Evolutionary conservation across 2,113 vertebrate species (phyloP).

Genomic region (Prionailurus viverrinus): DNA sequence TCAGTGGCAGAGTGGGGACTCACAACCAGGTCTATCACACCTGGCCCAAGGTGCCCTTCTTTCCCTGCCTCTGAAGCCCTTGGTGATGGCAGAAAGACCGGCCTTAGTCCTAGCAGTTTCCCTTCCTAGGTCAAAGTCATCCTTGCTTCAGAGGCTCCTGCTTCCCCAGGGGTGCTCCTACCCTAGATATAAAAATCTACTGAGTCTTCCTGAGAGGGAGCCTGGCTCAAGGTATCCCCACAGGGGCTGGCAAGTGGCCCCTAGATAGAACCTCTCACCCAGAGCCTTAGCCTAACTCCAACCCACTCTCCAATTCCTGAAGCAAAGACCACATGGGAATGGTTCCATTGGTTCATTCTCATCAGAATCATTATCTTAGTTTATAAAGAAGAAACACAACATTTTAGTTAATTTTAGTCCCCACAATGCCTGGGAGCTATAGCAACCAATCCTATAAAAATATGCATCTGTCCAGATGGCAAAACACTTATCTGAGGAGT

Average conservation of each 20-base stretch:
- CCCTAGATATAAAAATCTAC: not conserved
- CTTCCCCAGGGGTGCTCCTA: not conserved
- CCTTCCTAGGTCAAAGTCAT: not conserved
- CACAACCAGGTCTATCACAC: too few relatives aligned
- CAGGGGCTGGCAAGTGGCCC: too few relatives aligned
- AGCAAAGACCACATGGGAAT: not conserved
- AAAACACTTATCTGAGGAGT: not conserved
- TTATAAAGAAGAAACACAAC: not conserved
- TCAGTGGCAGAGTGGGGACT: not conserved
- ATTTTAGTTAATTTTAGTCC: constrained; percentile 43
- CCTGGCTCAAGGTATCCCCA: not conserved
- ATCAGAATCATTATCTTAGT: not conserved
- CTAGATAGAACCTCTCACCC: not conserved
- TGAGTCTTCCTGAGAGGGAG: not conserved
- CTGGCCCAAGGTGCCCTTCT: rapidly evolving
- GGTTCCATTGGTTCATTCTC: not conserved
- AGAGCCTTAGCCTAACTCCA: not conserved
- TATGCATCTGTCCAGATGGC: not conserved
- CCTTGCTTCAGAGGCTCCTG: not conserved
- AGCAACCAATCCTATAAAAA: constrained; percentile 51
- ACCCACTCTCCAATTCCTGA: not conserved
- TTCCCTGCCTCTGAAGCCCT: not conserved
- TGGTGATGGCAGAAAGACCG: not conserved
- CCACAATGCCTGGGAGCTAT: not conserved
- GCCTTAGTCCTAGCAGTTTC: not conserved